Base-by-base conservation (phyloP, 2,797 vertebrate genomes). In the Gadopsis marmoratus region DNA sequence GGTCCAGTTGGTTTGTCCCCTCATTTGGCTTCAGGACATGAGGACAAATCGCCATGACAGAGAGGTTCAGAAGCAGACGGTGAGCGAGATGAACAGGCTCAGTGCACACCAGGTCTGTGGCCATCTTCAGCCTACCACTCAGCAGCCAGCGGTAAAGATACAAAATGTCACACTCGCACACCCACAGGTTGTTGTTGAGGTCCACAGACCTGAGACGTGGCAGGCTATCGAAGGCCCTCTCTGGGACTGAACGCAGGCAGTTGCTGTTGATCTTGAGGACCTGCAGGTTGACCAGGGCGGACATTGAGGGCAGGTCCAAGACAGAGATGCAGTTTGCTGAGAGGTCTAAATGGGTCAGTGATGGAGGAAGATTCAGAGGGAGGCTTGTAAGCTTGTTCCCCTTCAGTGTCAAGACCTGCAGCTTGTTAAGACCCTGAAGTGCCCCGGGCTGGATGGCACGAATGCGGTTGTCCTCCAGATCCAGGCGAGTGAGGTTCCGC, bases 231-330 rank as follows among this genome's bases (percentile, higher is more conserved):
- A 96, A 96, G 45, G 93, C 91, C 0, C 50, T 90, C 39, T 95
- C 94, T 0, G 95, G 94, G 65, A 96, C 92, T 0, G 94, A 94
- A 9, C 90, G 93, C 55, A 96, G 88, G 75, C 95, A 95, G 90
- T 96, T 96, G 81, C 94, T 94, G 92, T 95, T 95, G 85, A 96
- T 94, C 68, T 94, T 95, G 47, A 96, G 85, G 35, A 94, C 92
- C 85, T 95, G 94, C 69, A 96, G 88, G 88, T 96, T 95, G 74
- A 95, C 86, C 74, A 96, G 76, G 0, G 87, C 33, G 7, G 93
- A 90, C 79, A 96, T 79, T 0, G 95, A 95, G 23, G 82, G 75
- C 61, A 92, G 79, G 74, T 95, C 92, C 82, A 96, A 82, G 29
- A 85, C 77, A 2, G 92, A 92, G 82, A 96, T 95, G 86, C 95